Conservation (phyloP, 2,888 invertebrate species). For the Monopis laevigella region DNA sequence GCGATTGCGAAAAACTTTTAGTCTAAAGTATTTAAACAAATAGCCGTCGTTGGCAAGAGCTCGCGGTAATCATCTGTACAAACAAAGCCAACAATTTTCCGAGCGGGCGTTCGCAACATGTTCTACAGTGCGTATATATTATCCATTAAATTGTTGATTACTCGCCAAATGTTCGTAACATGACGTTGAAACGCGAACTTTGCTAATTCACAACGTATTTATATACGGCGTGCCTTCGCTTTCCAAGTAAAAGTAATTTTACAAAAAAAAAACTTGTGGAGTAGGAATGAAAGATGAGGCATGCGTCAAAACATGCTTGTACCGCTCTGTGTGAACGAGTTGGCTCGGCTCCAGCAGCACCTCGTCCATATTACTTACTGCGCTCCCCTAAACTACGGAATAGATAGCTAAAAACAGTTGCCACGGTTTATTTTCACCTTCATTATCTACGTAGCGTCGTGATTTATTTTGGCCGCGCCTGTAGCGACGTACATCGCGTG, state of each 20-base stretch:
- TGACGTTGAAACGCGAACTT: conserved; percentile 30
- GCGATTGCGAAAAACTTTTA: too few relatives aligned
- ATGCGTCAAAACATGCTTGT: conserved; percentile 14
- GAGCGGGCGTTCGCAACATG: conserved; percentile 2
- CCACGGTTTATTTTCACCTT: conserved; percentile 56
- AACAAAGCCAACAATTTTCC: conserved; percentile 9
- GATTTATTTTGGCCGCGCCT: conserved; percentile 51
- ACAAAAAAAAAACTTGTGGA: conserved; percentile 6
- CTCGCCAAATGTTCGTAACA: conserved; percentile 34
- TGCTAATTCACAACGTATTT: conserved; percentile 27
- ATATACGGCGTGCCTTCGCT: background rate
- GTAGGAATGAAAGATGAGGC: conserved; percentile 2
- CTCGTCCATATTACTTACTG: too few relatives aligned
- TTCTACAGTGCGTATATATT: conserved; percentile 31
- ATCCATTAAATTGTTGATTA: conserved; percentile 45
- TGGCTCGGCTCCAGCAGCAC: conserved; percentile 39
- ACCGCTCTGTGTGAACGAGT: conserved; percentile 42
- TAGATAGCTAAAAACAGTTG: conserved; percentile 11
- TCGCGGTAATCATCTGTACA: conserved; percentile 2
- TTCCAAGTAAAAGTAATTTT: background rate
- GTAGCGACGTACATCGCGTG: conserved; percentile 1
- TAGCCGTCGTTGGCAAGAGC: conserved; percentile 1
- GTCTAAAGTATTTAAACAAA: too few relatives aligned
- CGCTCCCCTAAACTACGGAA: background rate
- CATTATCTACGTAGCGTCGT: conserved; percentile 63